These are phyloP conservation scores for Leptodactylus fuscus DNA, from an alignment of 2,113 vertebrate species.

Conservation along the genomic window DNA sequence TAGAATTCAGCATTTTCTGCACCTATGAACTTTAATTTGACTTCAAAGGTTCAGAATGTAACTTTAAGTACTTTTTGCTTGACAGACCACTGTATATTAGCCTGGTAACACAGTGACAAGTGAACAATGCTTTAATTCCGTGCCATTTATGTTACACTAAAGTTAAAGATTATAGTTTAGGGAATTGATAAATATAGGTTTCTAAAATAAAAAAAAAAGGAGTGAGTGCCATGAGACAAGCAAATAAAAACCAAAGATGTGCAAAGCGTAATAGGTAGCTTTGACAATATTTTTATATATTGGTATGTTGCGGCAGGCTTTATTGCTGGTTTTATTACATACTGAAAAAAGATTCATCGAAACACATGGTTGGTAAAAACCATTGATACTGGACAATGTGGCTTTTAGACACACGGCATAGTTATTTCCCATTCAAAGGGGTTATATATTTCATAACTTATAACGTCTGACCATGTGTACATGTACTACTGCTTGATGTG, in stretches of 20 bases:
- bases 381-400: neutral
- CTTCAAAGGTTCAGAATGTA: slow-evolving; percentile 38
- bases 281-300: neutral
- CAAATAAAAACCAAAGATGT: neutral
- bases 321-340: neutral
- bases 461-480: neutral
- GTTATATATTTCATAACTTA: neutral
- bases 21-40: slow-evolving; percentile 41
- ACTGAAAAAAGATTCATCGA: neutral
- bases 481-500: neutral
- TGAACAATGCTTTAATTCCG: slow-evolving; percentile 48
- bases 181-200: slow-evolving; percentile 47
- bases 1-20: slow-evolving; percentile 40
- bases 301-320: neutral
- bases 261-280: neutral
- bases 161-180: slow-evolving; percentile 42
- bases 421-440: neutral
- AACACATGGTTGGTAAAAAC: too few species aligned
- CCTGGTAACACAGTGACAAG: slow-evolving; percentile 28
- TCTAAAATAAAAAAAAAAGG: neutral
- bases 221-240: neutral
- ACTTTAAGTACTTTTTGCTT: slow-evolving; percentile 8
- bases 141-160: slow-evolving; percentile 17
- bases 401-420: neutral
- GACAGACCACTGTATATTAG: slow-evolving; percentile 53